A percentile compares a stretch with the other conserved stretches of the same genome.
Conservation (phyloP, 2,888 invertebrate species). For the Eilema griseolum region DNA sequence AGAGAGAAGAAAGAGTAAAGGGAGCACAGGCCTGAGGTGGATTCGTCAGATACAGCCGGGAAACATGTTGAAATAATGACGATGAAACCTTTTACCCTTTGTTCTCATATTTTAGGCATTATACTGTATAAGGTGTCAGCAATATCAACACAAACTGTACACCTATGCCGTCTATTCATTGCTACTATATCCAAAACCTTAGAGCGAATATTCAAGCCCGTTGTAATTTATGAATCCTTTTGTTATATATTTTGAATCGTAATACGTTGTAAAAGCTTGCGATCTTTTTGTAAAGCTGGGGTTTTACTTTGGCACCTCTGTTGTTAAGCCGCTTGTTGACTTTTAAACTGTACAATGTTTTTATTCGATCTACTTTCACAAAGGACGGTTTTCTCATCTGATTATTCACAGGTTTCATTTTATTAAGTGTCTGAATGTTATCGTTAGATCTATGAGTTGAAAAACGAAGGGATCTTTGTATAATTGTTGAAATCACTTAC, state of each 20-base stretch:
- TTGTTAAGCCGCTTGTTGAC: conserved; percentile 45
- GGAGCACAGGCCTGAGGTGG: no score
- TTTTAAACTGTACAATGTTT: conserved; percentile 39
- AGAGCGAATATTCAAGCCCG: conserved; percentile 13
- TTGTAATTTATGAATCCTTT: conserved; percentile 42
- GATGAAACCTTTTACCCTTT: neutral
- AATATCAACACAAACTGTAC: conserved; percentile 12
- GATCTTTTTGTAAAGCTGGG: conserved; percentile 52
- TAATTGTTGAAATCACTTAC: neutral
- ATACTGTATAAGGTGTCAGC: neutral
- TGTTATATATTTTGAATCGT: conserved; percentile 29
- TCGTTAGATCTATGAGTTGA: conserved; percentile 8
- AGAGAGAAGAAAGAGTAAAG: no score
- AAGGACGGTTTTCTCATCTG: conserved; percentile 18
- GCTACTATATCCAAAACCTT: conserved; percentile 7
- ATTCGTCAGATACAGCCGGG: no score
- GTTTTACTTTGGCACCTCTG: conserved; percentile 43
- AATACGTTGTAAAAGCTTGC: conserved; percentile 30
- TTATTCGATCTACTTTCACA: conserved; percentile 27
- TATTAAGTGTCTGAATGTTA: conserved; percentile 13
- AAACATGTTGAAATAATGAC: neutral
- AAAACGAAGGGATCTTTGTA: neutral
- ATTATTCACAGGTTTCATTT: conserved; percentile 28
- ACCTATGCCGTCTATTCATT: conserved; percentile 5
- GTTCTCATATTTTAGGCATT: neutral